These are phyloP conservation scores for Galemys pyrenaicus DNA, from an alignment of 2,113 vertebrate species.

Conservation along the genomic window DNA sequence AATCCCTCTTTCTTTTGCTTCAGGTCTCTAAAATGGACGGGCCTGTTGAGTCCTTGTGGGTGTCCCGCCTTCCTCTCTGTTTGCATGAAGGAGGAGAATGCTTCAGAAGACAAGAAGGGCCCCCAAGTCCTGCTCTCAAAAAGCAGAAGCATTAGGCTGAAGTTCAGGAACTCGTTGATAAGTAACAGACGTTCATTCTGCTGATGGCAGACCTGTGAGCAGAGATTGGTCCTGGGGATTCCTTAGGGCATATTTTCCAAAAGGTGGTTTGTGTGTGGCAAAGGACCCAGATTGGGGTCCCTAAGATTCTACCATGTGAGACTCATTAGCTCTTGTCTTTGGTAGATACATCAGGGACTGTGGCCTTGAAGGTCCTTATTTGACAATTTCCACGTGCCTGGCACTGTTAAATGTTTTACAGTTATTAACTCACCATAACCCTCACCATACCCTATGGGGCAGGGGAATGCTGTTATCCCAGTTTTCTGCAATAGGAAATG, in stretches of 20 bases:
- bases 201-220: neutral
- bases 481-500: neutral
- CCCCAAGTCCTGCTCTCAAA: neutral
- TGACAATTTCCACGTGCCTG: neutral
- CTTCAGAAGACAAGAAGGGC: neutral
- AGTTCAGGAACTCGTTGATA: neutral
- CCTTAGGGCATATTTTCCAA: neutral
- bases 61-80: neutral
- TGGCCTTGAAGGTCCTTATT: neutral
- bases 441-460: neutral
- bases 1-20: constrained; percentile 2
- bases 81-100: neutral
- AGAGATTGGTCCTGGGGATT: neutral
- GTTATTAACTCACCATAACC: neutral
- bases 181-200: neutral
- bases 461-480: neutral
- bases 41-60: neutral
- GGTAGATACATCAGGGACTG: neutral
- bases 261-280: neutral
- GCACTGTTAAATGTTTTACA: neutral
- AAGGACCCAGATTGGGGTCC: neutral
- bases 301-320: neutral
- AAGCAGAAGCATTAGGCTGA: neutral
- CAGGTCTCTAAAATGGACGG: neutral
- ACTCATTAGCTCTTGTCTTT: neutral